Evolutionary conservation across 2,797 vertebrate species (phyloP), one percentile per base, ranked within the genome.

Genomic region (Myiotriccus ornatus): DNA sequence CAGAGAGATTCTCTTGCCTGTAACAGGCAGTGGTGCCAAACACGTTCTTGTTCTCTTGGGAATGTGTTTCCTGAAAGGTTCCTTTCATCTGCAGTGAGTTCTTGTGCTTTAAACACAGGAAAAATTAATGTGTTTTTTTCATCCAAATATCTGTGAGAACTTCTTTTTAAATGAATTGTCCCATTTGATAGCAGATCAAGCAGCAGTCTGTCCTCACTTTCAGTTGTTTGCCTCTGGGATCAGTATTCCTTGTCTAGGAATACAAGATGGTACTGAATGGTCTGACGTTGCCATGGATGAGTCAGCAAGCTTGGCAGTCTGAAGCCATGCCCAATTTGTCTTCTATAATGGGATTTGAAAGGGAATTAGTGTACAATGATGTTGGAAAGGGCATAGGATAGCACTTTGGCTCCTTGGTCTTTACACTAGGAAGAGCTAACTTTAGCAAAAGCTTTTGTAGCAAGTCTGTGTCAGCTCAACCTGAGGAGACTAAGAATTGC

Each of bases 31-130:
- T 27, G 25, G n/a, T 91, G 79, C 91, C 94, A 96, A 91, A 89
- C 12, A 71, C 14, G 25, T 39, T 89, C 93, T 90, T 93, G 12
- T 80, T 89, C 82, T 80, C 60, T 67, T 53, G 53, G 49, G 75
- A 82, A 60, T 34, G 34, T 64, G 34, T 77, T 95, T 91, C 65
- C 82, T 83, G 60, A 73, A 80, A 81, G 19, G 30, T 87, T 87
- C 32, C 69, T 92, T 94, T 94, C 63, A 87, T 91, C 84, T 86
- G 39, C 37, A 32, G 21, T 46, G 43, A 92, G 84, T 84, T 78
- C 19, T 59, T 65, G 25, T 79, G 37, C 69, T 92, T 94, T 63
- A 92, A 87, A 81, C 65, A 91, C 44, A 88, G 82, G 91, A 88
- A 95, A 75, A 15, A 3, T 35, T 37, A 65, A 25, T 62, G 49